Conservation (phyloP, 2,113 vertebrate species). For the Nibea coibor region DNA sequence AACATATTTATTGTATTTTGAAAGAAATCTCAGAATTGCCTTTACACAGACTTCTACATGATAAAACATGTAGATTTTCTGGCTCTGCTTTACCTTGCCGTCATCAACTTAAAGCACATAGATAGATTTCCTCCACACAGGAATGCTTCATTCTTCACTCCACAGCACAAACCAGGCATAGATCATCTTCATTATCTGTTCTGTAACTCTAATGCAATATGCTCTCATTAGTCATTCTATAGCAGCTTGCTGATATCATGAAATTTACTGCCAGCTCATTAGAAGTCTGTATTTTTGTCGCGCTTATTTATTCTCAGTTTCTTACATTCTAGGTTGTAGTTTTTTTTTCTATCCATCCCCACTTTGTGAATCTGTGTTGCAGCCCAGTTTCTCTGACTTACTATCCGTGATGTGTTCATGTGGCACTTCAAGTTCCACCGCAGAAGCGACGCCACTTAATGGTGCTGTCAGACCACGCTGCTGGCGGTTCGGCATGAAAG, state of each 20-base stretch:
- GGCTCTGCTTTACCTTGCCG: not conserved
- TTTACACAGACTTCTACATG: too few relatives aligned
- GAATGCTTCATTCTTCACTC: constrained; percentile 4
- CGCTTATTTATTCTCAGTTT: constrained; percentile 18
- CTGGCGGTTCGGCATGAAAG: not conserved
- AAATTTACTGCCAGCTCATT: constrained; percentile 42
- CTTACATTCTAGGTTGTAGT: not conserved
- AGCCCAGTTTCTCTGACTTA: not conserved
- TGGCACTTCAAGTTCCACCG: not conserved
- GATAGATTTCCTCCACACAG: too few relatives aligned
- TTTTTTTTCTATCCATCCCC: not conserved
- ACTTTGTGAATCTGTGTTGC: not conserved
- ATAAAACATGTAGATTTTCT: not conserved
- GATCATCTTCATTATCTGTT: constrained; percentile 40
- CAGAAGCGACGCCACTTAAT: not conserved
- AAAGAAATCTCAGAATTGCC: too few relatives aligned
- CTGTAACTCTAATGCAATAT: constrained; percentile 29
- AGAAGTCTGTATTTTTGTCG: constrained; percentile 26
- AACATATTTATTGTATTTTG: too few relatives aligned
- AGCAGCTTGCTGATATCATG: constrained; percentile 38
- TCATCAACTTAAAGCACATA: not conserved
- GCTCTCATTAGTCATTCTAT: constrained; percentile 47
- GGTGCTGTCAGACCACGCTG: not conserved
- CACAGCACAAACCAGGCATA: constrained; percentile 8
- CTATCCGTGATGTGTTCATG: not conserved